Evolutionary conservation across 2,113 vertebrate species (phyloP).

Genomic region (Dipodomys merriami): DNA sequence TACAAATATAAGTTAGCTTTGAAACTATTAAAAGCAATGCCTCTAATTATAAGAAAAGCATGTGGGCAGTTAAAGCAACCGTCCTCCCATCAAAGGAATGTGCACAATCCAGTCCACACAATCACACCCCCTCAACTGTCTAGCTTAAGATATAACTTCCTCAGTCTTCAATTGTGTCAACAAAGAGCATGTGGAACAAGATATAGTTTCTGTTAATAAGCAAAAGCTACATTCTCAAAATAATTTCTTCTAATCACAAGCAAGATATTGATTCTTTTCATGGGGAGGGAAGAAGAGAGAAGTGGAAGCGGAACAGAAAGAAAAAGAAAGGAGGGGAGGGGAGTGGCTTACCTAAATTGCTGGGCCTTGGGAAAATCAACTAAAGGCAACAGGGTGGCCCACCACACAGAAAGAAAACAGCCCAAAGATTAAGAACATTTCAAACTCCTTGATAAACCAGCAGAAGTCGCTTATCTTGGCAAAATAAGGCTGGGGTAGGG

Average conservation of each 20-base stretch:
- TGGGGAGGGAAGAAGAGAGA: no score
- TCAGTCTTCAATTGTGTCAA: constrained; percentile 45
- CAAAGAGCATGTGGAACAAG: neutral
- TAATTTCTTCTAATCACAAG: constrained; percentile 12
- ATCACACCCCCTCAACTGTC: neutral
- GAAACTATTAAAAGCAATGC: constrained; percentile 43
- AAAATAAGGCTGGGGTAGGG: neutral
- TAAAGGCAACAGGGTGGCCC: neutral
- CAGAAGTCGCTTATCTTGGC: neutral
- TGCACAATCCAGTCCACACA: constrained; percentile 39
- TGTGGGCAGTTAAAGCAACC: constrained; percentile 35
- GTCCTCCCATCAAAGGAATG: constrained; percentile 60
- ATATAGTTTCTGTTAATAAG: neutral
- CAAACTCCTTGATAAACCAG: neutral
- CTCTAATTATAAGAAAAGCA: constrained; percentile 64
- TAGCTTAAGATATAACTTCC: neutral
- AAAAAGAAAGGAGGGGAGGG: neutral
- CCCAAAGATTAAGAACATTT: constrained; percentile 1
- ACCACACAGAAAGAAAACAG: neutral
- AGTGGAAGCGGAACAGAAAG: neutral
- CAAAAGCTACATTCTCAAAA: constrained; percentile 28
- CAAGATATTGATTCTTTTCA: neutral
- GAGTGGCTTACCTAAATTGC: neutral
- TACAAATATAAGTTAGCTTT: constrained; percentile 25
- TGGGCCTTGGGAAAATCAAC: constrained; percentile 27